Evolutionary conservation across 1,140 invertebrate genomes (phyloP), one percentile per base, ranked within the genome.

Genomic region (Heliothis subflexa): DNA sequence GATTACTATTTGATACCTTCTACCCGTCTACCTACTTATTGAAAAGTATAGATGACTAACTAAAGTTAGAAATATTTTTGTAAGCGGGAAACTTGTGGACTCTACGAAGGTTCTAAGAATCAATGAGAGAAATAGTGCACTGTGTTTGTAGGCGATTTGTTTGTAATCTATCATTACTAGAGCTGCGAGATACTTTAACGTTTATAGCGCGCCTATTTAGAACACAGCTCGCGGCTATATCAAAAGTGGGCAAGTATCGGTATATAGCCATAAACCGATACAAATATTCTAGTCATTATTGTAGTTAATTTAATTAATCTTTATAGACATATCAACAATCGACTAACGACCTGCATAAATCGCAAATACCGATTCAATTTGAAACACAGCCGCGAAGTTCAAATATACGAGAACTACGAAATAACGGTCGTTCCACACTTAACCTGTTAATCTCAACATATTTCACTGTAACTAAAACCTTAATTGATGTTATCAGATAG

Each of bases 321-420:
- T 3, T 47, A 47, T 21, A 25, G 54, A 47, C 71, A 52, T 61
- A 73, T 73, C 54, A 73, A 73, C 81, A 84, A 84, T 84, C 80
- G 79, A 78, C 83, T 89, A 88, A 89, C 84, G 81, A 89, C 85
- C 82, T 81, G 83, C 86, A 89, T 89, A 89, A 89, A 89, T 87
- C 83, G 81, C 85, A 78, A 64, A 78, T 85, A 83, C 85, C 78
- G 86, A 88, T 85, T 87, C 86, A 83, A 87, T 89, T 89, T 89
- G 85, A 88, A 87, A 87, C 88, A 90, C 82, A 84, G 78, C 89
- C 71, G 82, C 83, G 86, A 87, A 87, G 85, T 86, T 87, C 86
- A 86, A 88, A 91, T 87, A 89, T 86, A 90, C 84, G 89, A 83
- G 83, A 87, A 86, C 83, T 80, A 85, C 86, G 82, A 88, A 86